Base-by-base conservation (phyloP, 2,113 vertebrate species). In the Anser brachyrhynchus region DNA sequence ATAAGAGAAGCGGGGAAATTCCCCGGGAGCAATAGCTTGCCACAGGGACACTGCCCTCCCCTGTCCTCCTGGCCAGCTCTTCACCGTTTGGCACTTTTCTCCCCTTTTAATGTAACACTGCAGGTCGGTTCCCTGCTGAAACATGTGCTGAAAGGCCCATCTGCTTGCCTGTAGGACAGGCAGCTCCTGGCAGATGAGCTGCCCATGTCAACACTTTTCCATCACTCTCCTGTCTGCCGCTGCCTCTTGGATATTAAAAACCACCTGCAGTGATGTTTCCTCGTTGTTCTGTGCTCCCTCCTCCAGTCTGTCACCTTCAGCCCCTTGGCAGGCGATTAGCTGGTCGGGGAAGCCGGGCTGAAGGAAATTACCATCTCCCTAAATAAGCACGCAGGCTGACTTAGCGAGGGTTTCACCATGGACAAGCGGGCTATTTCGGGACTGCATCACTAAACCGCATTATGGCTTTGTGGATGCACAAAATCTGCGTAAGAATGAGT, bases 291-390 rank as follows among this genome's bases (percentile, higher is more conserved):
- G 55, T 49, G 70, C 90, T 86, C 80, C 69, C 92, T 71, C 71
- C 90, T 79, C 79, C 29, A 3, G 76, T 81, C 96, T 92, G 73
- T 90, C 90, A 79, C 86, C 2, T 3, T 71, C 69, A 95, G 86
- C 89, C 89, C 49, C 80, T 92, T 93, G 88, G 81, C 92, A 95
- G 83, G 90, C 54, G 90, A 96, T 96, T 95, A 96, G 71, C 75
- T 0, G n/a, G 86, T 75, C 86, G 1, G 82, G 82, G 84, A 88
- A 88, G 69, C 65, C 2, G 0, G 49, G 70, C 85, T 76, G 83
- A 55, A 82, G 52, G 86, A 95, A 92, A 95, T 84, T 6, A 90
- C 52, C 18, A 59, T 70, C 83, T 89, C 89, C 88, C 78, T 61
- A 82, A 86, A 95, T 89, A 87, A 94, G 87, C 73, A 54, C 1